Evolutionary conservation across 1,140 invertebrate species (phyloP), one percentile per base, ranked within the genome.

Genomic region (Aporrectodea caliginosa): DNA sequence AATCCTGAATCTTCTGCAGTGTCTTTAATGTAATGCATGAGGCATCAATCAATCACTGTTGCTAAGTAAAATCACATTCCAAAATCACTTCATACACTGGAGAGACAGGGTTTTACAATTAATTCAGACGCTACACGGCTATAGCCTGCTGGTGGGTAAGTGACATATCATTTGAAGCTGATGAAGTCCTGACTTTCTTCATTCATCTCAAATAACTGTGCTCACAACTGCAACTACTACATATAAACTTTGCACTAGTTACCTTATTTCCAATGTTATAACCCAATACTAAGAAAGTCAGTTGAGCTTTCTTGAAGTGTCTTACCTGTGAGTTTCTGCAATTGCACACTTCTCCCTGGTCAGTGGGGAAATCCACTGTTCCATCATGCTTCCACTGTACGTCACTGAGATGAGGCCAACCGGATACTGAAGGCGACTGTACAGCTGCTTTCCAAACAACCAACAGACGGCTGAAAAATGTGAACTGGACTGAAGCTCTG

Each of bases 401-500:
- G 78, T 75, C 6, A 43, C 27, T 22, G 35, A 35, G 6, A 79
- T 35, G 0, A 79, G 78, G 2, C 87, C 86, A 70, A 87, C 84
- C 2, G 86, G 84, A 72, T 84, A 82, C 1, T 82, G 78, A 1
- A 84, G 73, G 16, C 80, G 75, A 58, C 83, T 58, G 70, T 85
- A 83, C 34, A 87, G 77, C 30, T 82, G 79, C 77, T 84, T 84
- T 1, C 84, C 86, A 82, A 80, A 86, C 69, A 85, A 73, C 85
- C 85, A 87, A 73, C 86, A 87, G 16, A 87, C 84, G 30, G 85
- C 85, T 22, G 86, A 86, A 77, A 86, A 86, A 78, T 85, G 82
- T 29, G 71, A 31, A 34, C 69, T 69, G 12, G 43, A 6, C 43
- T 58, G 43, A 58, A 12, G 43, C 35, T 16, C 22, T 58, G n/a